Conservation (phyloP, 2,113 vertebrate species). For the Orycteropus afer region DNA sequence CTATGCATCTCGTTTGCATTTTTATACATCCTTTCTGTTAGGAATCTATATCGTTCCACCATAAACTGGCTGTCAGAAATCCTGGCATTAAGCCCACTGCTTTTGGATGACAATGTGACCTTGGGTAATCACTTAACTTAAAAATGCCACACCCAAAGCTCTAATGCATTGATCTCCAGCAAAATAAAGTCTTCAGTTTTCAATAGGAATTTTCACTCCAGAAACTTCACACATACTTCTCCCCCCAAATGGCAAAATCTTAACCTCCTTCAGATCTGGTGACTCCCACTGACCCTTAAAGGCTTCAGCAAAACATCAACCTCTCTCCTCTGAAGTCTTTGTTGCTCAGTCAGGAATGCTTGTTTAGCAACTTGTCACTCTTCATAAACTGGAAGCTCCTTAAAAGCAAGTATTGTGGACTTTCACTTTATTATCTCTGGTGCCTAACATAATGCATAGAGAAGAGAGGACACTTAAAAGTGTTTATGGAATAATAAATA, state of each 20-base stretch:
- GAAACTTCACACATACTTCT: not conserved
- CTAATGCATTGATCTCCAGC: not conserved
- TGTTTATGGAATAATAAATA: not conserved
- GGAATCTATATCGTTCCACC: not conserved
- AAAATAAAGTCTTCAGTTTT: not conserved
- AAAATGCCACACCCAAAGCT: not conserved
- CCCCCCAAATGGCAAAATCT: not conserved
- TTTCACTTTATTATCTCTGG: not conserved
- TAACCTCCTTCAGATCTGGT: not conserved
- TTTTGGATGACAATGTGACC: not conserved
- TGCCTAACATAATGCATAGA: not conserved
- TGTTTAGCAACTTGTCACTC: not conserved
- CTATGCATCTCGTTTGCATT: not conserved
- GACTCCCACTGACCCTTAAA: not conserved
- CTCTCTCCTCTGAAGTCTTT: not conserved
- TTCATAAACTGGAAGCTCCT: not conserved
- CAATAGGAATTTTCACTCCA: not conserved
- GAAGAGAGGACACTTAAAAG: not conserved
- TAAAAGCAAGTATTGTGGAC: not conserved
- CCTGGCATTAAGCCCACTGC: not conserved
- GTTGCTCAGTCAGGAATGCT: not conserved
- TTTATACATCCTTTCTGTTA: not conserved
- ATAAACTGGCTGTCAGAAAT: not conserved
- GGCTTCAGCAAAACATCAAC: not conserved
- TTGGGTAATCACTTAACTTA: not conserved